These are phyloP conservation scores for Agonopterix heracliana DNA, from an alignment of 2,888 invertebrate genomes.

Conservation along the genomic window DNA sequence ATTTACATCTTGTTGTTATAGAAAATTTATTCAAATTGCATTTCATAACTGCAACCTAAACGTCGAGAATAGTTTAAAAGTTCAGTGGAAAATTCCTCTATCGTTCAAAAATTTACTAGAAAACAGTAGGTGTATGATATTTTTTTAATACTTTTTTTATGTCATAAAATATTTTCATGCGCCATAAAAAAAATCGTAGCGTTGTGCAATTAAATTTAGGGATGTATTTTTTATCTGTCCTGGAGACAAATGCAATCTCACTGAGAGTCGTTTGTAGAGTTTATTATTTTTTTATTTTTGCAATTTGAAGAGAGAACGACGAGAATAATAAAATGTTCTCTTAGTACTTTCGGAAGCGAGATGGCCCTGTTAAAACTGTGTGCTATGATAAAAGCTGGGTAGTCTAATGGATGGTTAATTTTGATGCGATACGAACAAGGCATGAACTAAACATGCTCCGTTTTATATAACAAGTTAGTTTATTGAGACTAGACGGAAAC, in stretches of 20 bases:
- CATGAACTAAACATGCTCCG: too few relatives aligned
- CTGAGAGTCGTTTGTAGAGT: conserved; percentile 5
- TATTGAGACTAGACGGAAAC: too few relatives aligned
- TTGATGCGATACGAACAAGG: too few relatives aligned
- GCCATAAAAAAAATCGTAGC: conserved; percentile 2
- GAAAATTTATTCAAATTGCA: too few relatives aligned
- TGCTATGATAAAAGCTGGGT: not conserved
- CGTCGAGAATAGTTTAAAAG: too few relatives aligned
- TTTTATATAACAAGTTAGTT: too few relatives aligned
- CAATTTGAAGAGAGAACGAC: conserved; percentile 6
- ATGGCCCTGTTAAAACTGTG: conserved; percentile 4
- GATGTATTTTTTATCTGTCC: conserved; percentile 1
- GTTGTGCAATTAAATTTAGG: not conserved
- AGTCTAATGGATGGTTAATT: not conserved
- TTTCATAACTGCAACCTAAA: too few relatives aligned
- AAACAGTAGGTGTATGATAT: too few relatives aligned
- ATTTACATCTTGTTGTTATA: too few relatives aligned
- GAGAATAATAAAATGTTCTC: conserved; percentile 7
- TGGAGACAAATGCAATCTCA: conserved; percentile 4
- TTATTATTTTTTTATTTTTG: conserved; percentile 7
- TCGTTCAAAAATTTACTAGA: too few relatives aligned
- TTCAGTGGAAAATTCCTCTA: too few relatives aligned
- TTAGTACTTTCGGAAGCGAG: not conserved
- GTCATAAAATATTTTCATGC: not conserved
- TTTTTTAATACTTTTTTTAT: too few relatives aligned